Conservation (phyloP, 2,888 invertebrate species). For the Pseudococcus longispinus region DNA sequence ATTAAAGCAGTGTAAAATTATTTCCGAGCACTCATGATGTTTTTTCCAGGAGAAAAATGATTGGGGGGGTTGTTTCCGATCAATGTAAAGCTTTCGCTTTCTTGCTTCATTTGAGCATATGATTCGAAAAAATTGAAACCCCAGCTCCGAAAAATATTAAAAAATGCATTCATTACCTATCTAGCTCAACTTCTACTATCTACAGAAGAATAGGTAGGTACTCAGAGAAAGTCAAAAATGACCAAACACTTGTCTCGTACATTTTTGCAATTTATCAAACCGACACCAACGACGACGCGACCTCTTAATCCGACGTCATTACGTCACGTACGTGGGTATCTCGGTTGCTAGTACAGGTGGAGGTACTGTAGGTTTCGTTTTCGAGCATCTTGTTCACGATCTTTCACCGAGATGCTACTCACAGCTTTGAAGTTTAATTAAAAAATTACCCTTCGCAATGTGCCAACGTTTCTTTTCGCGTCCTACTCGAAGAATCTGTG, state of each 20-base stretch:
- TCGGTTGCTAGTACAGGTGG: neutral
- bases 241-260: neutral
- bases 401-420: neutral
- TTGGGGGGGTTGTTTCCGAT: no score
- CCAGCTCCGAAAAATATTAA: no score
- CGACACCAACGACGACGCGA: neutral
- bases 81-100: no score
- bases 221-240: neutral
- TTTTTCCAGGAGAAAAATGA: no score
- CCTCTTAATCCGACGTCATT: neutral
- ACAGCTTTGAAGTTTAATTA: neutral
- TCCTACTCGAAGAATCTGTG: neutral
- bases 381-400: neutral
- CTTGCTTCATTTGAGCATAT: no score
- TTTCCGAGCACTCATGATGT: no score
- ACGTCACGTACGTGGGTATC: neutral
- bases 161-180: no score
- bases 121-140: no score
- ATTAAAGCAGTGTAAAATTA: no score
- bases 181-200: neutral
- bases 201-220: neutral
- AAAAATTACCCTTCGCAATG: neutral
- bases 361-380: neutral
- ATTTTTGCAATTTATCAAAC: neutral
- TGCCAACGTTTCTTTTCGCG: neutral